Conservation (phyloP, 2,888 invertebrate genomes). For the Lottia gigantea region DNA sequence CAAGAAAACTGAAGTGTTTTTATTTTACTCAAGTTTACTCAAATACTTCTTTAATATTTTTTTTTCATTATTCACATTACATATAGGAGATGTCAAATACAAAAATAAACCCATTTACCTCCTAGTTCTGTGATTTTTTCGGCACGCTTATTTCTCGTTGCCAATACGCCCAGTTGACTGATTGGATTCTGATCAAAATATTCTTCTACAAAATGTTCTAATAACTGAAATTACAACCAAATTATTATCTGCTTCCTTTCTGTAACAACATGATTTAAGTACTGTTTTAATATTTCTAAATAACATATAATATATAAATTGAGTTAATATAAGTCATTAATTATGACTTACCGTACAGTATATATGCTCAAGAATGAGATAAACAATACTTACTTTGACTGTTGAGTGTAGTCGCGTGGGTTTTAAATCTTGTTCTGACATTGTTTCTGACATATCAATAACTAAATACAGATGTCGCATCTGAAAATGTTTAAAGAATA, state of each 20-base stretch:
- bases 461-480: conserved; percentile 95
- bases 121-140: conserved; percentile 92
- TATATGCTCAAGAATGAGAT: not conserved
- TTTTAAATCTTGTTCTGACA: conserved; percentile 94
- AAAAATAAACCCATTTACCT: conserved; percentile 74
- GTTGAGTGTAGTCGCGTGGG: conserved; percentile 90
- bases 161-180: conserved; percentile 93
- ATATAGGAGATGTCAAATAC: not conserved
- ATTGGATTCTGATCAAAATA: conserved; percentile 99
- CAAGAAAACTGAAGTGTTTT: too few relatives aligned
- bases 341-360: too few relatives aligned
- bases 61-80: not conserved
- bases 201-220: conserved; percentile 94
- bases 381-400: conserved; percentile 76
- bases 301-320: too few relatives aligned
- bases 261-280: too few relatives aligned
- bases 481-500: conserved; percentile 64
- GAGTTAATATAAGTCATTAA: too few relatives aligned
- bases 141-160: conserved; percentile 91
- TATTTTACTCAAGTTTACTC: too few relatives aligned
- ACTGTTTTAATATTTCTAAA: too few relatives aligned
- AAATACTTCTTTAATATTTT: too few relatives aligned
- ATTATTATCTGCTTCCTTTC: too few relatives aligned
- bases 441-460: conserved; percentile 92
- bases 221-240: conserved; percentile 73